Evolutionary conservation across 2,797 vertebrate species (phyloP), one percentile per base, ranked within the genome.

Genomic region (Sebastes matsubarae): DNA sequence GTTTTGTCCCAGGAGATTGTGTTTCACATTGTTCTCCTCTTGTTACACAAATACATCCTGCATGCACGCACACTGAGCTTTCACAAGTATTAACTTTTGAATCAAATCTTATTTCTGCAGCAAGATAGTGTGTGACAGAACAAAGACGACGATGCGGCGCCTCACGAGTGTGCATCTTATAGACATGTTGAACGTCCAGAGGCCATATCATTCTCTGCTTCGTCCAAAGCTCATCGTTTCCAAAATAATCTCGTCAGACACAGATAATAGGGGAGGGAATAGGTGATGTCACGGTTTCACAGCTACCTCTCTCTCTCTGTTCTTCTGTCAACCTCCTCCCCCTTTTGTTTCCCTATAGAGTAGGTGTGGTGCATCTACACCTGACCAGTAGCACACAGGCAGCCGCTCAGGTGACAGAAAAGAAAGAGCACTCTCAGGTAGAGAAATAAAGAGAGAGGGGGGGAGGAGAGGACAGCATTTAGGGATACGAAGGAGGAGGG

Each of bases 261-360:
- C 66, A 81, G 77, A 90, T 32, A 68, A 76, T 59, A 65, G 70
- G 69, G 29, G 59, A 84, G 78, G 72, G 63, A 64, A 61, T 18
- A 42, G 65, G 80, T 89, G 89, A 91, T 90, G 91, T 90, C 84
- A 89, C 54, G n/a, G 73, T 88, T 78, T 89, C 64, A 71, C 32
- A 52, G 61, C 36, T 42, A n/a, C 54, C 68, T 69, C 24, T 75
- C 75, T 72, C 52, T 66, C 38, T 73, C 22, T 83, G 30, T 83
- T 66, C 71, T 52, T 72, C 32, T 68, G 32, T 82, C 66, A 68
- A 16, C 84, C 88, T 83, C 87, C 87, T 80, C 84, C 83, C 68
- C 66, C 81, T 78, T 78, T 80, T 42, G 72, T 77, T 77, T 85
- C 83, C 77, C 86, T 42, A 13, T 63, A 77, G 81, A 79, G 74